Conservation (phyloP, 1,140 invertebrate species). For the Onthophagus taurus region DNA sequence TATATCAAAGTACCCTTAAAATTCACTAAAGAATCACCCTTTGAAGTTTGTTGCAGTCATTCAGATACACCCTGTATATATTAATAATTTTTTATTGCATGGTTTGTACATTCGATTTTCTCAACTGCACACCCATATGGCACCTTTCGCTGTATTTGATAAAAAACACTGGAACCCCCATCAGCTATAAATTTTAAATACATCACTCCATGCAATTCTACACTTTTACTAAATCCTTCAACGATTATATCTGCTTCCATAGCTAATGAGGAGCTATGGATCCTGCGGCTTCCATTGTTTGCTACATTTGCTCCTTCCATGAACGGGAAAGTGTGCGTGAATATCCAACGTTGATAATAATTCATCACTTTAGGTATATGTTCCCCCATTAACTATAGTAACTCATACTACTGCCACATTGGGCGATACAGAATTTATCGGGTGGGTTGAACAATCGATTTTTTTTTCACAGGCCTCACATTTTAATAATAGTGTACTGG, state of each 20-base stretch:
- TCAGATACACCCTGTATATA: too few species aligned
- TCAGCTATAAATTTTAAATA: constrained; percentile 34
- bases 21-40: too few species aligned
- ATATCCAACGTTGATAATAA: neutral
- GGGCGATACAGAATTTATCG: too few species aligned
- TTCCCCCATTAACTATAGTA: neutral
- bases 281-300: neutral
- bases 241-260: neutral
- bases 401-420: too few species aligned
- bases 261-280: neutral
- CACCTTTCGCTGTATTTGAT: constrained; percentile 25
- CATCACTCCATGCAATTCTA: too few species aligned
- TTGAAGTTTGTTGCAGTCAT: too few species aligned
- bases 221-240: too few species aligned
- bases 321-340: neutral
- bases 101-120: constrained; percentile 31
- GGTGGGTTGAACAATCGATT: too few species aligned
- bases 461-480: too few species aligned
- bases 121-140: constrained; percentile 27
- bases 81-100: constrained; percentile 25
- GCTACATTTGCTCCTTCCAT: neutral
- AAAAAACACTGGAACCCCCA: constrained; percentile 37
- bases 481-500: too few species aligned
- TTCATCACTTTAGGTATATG: neutral
- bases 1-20: too few species aligned